Evolutionary conservation across 2,797 vertebrate species (phyloP).

Genomic region (Arctocebus calabarensis): DNA sequence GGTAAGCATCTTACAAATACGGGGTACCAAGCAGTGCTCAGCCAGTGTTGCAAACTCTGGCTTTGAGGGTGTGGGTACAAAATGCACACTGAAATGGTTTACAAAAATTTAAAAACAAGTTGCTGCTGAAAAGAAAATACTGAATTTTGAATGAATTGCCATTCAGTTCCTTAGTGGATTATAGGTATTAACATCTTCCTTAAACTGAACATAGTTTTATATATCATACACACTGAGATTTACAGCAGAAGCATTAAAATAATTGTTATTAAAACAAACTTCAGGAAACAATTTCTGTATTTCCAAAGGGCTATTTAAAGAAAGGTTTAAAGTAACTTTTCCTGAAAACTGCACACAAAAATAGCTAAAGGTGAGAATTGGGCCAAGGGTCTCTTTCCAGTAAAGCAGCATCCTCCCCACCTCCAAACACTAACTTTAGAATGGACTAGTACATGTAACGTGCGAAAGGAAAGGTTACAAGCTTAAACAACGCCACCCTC

Average conservation of each 20-base stretch:
- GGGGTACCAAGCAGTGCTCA: constrained; percentile 48
- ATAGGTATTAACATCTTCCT: constrained; percentile 69
- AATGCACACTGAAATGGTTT: constrained; percentile 63
- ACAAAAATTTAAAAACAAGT: constrained; percentile 53
- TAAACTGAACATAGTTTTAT: constrained; percentile 53
- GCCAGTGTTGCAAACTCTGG: constrained; percentile 52
- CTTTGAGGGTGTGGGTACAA: constrained; percentile 47
- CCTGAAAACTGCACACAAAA: constrained; percentile 56
- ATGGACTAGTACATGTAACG: constrained; percentile 1
- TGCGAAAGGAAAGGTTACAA: neutral
- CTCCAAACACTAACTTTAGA: neutral
- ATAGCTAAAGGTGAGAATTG: constrained; percentile 37
- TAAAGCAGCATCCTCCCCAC: constrained; percentile 29
- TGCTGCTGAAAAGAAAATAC: constrained; percentile 39
- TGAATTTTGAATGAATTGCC: constrained; percentile 50
- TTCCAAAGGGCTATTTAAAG: constrained; percentile 36
- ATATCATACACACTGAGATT: constrained; percentile 61
- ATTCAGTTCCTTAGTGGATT: constrained; percentile 56
- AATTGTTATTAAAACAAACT: constrained; percentile 63
- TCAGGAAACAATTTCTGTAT: constrained; percentile 1
- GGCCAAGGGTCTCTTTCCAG: neutral
- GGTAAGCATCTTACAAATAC: constrained; percentile 75
- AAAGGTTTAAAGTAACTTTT: constrained; percentile 53
- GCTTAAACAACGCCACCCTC: neutral
- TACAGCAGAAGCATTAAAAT: constrained; percentile 69